A percentile compares a stretch with the other conserved stretches of the same genome.
Conservation (phyloP, 2,888 invertebrate genomes). For the Andrena haemorrhoa region DNA sequence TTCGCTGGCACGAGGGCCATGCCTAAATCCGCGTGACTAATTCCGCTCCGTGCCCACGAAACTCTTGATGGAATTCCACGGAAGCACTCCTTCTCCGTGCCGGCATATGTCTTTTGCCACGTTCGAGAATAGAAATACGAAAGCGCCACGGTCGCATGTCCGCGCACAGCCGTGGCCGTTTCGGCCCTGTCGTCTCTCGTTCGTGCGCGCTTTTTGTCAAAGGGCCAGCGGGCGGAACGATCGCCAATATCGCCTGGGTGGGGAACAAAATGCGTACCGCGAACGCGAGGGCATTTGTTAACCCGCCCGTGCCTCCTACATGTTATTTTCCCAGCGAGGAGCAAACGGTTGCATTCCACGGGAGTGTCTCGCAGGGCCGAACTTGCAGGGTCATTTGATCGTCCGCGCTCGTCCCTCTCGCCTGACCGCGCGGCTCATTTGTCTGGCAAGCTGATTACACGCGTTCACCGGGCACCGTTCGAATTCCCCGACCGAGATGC, state of each 20-base stretch:
- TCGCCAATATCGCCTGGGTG: not conserved
- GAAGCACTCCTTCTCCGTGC: conserved; percentile 5
- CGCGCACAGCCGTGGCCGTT: not conserved
- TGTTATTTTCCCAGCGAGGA: conserved; percentile 13
- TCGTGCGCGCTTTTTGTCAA: not conserved
- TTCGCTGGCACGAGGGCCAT: conserved; percentile 38
- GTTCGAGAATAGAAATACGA: conserved; percentile 15
- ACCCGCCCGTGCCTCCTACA: not conserved
- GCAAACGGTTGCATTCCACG: conserved; percentile 39
- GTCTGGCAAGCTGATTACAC: conserved; percentile 54
- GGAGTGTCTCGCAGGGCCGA: conserved; percentile 38
- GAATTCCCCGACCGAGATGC: conserved; percentile 41
- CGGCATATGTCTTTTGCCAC: conserved; percentile 1
- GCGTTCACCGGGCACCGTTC: conserved; percentile 35
- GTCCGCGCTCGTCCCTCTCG: conserved; percentile 42
- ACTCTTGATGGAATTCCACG: conserved; percentile 56
- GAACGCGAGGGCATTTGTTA: too few relatives aligned
- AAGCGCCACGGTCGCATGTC: not conserved
- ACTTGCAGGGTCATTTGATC: conserved; percentile 46
- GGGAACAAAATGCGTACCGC: conserved; percentile 11
- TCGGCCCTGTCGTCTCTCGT: conserved; percentile 3
- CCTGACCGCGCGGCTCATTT: conserved; percentile 54
- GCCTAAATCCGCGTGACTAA: conserved; percentile 67
- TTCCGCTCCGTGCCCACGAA: conserved; percentile 58
- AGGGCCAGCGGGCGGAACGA: not conserved